Conservation (phyloP, 2,113 vertebrate genomes). For the Podiceps cristatus region DNA sequence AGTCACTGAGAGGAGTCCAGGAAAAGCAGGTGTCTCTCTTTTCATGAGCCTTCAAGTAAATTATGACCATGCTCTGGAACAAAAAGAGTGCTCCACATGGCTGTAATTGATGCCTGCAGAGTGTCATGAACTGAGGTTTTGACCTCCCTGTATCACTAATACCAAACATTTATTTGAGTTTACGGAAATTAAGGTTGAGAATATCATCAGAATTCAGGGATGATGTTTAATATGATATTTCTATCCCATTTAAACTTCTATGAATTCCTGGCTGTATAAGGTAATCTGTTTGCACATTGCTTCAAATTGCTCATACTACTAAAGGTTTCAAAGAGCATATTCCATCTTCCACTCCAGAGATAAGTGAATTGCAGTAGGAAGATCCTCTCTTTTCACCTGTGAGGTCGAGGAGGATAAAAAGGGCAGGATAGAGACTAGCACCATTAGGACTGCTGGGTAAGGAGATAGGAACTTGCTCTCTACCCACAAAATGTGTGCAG, state of each 20-base stretch:
- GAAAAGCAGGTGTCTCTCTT: conserved; percentile 43
- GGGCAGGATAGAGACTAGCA: not conserved
- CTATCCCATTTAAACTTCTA: not conserved
- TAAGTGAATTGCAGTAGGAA: not conserved
- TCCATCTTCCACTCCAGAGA: not conserved
- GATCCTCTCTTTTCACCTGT: not conserved
- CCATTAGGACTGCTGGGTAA: not conserved
- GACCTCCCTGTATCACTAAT: not conserved
- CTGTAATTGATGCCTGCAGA: not conserved
- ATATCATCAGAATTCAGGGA: not conserved
- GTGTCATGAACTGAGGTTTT: not conserved
- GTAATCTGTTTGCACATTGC: not conserved
- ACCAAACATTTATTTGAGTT: not conserved
- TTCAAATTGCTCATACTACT: not conserved
- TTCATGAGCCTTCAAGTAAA: not conserved
- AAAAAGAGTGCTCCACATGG: not conserved
- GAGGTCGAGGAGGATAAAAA: not conserved
- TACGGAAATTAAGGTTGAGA: not conserved
- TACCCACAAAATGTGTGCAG: not conserved
- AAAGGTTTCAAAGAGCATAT: not conserved
- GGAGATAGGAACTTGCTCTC: not conserved
- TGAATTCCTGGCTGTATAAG: not conserved
- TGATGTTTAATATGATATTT: not conserved
- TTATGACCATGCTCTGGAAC: not conserved
- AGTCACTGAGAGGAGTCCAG: not conserved